Evolutionary conservation across 2,113 vertebrate species (phyloP).

Genomic region (Nothocercus nigrocapillus): DNA sequence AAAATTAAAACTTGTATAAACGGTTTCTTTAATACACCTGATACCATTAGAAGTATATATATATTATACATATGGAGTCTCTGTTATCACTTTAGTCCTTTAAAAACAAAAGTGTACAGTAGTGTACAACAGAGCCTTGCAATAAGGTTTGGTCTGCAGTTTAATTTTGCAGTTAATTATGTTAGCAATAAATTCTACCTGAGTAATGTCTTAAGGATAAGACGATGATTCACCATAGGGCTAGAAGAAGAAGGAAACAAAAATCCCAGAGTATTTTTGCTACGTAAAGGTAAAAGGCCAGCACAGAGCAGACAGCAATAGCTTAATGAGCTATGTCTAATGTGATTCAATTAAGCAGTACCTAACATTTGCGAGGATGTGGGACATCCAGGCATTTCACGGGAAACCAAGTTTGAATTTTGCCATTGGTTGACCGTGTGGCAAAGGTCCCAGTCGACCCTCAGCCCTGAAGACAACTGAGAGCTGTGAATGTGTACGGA

Average conservation of each 20-base stretch:
- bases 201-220: conserved; percentile 72
- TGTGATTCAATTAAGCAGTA: conserved; percentile 78
- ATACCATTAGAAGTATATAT: rapidly evolving
- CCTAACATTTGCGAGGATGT: conserved; percentile 61
- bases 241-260: background rate
- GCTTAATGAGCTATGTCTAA: conserved; percentile 84
- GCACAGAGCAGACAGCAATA: conserved; percentile 71
- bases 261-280: conserved; percentile 45
- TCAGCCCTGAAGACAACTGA: conserved; percentile 40
- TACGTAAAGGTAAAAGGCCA: conserved; percentile 33
- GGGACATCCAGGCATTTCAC: conserved; percentile 78
- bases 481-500: conserved; percentile 39
- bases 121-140: background rate
- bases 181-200: background rate
- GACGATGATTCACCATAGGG: conserved; percentile 69
- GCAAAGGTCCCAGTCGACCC: conserved; percentile 52
- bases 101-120: background rate
- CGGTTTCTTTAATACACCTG: background rate
- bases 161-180: background rate
- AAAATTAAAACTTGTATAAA: background rate
- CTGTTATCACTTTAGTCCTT: background rate
- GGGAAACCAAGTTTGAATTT: conserved; percentile 83
- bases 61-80: background rate
- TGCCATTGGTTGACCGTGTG: conserved; percentile 78
- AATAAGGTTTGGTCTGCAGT: background rate